Evolutionary conservation across 2,113 vertebrate species (phyloP), one percentile per base, ranked within the genome.

Genomic region (Lagopus leucura): DNA sequence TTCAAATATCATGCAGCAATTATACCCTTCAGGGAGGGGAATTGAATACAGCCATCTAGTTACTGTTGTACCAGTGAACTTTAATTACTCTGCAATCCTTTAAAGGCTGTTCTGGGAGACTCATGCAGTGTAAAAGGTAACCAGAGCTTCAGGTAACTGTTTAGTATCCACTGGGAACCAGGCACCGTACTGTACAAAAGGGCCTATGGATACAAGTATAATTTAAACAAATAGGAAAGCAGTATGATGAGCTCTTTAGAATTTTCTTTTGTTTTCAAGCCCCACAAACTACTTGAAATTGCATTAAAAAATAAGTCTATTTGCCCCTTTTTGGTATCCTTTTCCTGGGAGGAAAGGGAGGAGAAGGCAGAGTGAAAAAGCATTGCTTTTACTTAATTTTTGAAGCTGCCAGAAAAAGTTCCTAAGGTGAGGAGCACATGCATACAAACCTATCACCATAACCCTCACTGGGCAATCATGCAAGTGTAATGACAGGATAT

Each of bases 61-160:
- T 92, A 86, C 73, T 0, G 0, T 63, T 94, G 54, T 77, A 81
- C 25, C 14, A 93, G 45, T 75, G 75, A 92, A 73, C 54, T 5
- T 85, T 78, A 88, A 96, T 93, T 92, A 91, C 45, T n/a, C 61
- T 65, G 32, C 63, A 89, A 86, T 27, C 77, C 76, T 95, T 73
- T 87, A 89, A 93, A 87, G 54, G 76, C 34, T 89, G 55, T 74
- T 88, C 88, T n/a, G 48, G 77, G 92, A 94, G 19, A n/a, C 84
- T 36, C 27, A 43, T 11, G 57, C 16, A 74, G 69, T 40, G 40
- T 36, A 67, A 86, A 94, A 95, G 38, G 30, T 12, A 92, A 87
- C 45, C 22, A 71, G 42, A 88, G 55, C 43, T 89, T 81, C 64
- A 80, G 38, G 45, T 78, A 93, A 89, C n/a, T 76, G 36, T 34